Base-by-base conservation (phyloP, 2,797 vertebrate genomes). In the Dendrocincla fuliginosa region DNA sequence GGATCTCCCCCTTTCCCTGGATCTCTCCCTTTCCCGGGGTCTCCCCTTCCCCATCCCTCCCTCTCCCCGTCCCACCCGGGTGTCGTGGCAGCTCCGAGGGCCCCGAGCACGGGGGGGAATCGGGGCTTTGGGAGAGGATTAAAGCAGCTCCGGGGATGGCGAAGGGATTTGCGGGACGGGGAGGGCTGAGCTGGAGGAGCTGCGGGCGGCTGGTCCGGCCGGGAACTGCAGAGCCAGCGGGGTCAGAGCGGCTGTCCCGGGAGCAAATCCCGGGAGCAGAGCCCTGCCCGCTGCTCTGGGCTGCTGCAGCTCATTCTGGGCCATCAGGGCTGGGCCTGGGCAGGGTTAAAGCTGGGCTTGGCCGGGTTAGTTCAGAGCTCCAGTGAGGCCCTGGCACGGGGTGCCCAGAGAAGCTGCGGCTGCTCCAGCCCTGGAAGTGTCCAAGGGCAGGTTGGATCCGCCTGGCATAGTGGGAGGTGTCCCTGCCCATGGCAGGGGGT, bases 11-110 rank as follows among this genome's bases (percentile, higher is more conserved):
- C 24, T 19, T 39, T 8, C 37, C 10, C 46, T 53, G 49, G 25
- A 6, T 50, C 49, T 25, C 15, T 12, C 20, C 49, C 9, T 61
- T 27, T 24, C 9, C 35, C 11, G 2, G 25, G 50, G 6, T 47
- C 25, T 46, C 11, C 20, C 44, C 7, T 39, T 20, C 37, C 35
- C 15, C 11, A 17, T 24, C 35, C 25, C 52, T 74, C 46, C 25
- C 46, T 3, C 24, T 32, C 8, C 35, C 11, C 3, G 25, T 42
- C 16, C 3, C 76, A 0, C 10, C 18, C 23, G 49, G 33, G 27
- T 35, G 60, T 61, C 27, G 52, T 19, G 33, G 49, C 83, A n/a
- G 57, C 32, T 7, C 61, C 61, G 41, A 30, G 24, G 16, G 57
- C 37, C 7, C 6, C 42, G 15, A 32, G 78, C 37, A 0, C 27